These are phyloP conservation scores for Mamestra brassicae DNA, from an alignment of 2,888 invertebrate species.

Conservation along the genomic window DNA sequence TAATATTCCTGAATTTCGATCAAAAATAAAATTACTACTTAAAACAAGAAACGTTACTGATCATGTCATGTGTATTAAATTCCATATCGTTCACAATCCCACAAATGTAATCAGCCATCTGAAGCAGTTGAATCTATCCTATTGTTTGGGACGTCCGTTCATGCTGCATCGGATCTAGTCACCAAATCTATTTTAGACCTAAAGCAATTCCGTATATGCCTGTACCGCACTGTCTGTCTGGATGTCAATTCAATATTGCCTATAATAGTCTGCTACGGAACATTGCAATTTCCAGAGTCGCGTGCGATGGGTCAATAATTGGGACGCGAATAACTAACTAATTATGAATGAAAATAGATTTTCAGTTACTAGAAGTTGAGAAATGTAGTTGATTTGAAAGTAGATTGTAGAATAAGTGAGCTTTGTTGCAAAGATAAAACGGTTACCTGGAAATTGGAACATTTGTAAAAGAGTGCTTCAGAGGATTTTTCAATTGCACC, in stretches of 20 bases:
- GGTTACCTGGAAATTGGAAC: background rate
- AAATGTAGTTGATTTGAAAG: background rate
- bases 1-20: background rate
- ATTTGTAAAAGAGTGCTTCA: background rate
- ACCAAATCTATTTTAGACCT: conserved; percentile 16
- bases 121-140: background rate
- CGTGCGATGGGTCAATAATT: background rate
- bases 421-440: background rate
- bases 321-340: background rate
- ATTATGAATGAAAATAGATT: background rate
- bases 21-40: too few species aligned
- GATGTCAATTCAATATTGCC: conserved; percentile 1
- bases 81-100: background rate
- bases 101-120: background rate
- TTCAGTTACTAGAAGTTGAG: background rate
- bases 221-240: conserved; percentile 2
- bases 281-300: background rate
- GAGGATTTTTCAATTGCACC: background rate
- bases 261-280: background rate
- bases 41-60: background rate
- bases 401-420: background rate
- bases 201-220: conserved; percentile 15
- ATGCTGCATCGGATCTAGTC: conserved; percentile 3
- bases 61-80: background rate
- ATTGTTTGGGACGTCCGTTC: conserved; percentile 14